phyloP scores from a whole-genome alignment of 1,140 invertebrate species.

The Drosophila pectinifera region DNA sequence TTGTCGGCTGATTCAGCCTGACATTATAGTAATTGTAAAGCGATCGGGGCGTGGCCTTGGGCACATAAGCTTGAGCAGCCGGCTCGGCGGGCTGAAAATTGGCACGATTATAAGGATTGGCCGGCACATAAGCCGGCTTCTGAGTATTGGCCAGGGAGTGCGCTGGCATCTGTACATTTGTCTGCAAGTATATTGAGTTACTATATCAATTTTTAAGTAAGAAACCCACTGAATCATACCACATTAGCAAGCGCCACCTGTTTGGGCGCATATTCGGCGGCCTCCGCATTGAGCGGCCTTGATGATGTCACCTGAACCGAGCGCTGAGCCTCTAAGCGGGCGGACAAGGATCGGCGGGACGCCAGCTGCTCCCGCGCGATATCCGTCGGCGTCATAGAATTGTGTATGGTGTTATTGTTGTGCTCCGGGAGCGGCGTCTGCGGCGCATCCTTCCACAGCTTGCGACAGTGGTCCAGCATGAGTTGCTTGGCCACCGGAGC shows the following conservation, averaged over 20 bases:
- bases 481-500: conserved; percentile 65
- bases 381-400: conserved; percentile 60
- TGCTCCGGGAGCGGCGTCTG: conserved; percentile 45
- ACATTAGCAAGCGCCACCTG: conserved; percentile 59
- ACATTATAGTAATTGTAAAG: conserved; percentile 69
- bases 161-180: conserved; percentile 52
- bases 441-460: conserved; percentile 60
- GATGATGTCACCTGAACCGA: conserved; percentile 23
- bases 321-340: conserved; percentile 72
- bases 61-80: conserved; percentile 51
- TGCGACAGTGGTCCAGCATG: conserved; percentile 75
- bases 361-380: conserved; percentile 68
- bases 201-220: not conserved
- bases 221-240: conserved; percentile 29
- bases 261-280: conserved; percentile 29
- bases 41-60: conserved; percentile 56
- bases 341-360: conserved; percentile 59
- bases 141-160: conserved; percentile 53
- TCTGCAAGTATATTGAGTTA: conserved; percentile 37
- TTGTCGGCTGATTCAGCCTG: conserved; percentile 58
- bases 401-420: conserved; percentile 56
- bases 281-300: conserved; percentile 34
- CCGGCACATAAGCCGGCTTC: conserved; percentile 38
- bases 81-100: conserved; percentile 36
- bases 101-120: conserved; percentile 61